Percentiles rank a stretch among this genome's conserved stretches.
Conservation (phyloP, 1,140 invertebrate genomes). For the Scaptomyza montana region DNA sequence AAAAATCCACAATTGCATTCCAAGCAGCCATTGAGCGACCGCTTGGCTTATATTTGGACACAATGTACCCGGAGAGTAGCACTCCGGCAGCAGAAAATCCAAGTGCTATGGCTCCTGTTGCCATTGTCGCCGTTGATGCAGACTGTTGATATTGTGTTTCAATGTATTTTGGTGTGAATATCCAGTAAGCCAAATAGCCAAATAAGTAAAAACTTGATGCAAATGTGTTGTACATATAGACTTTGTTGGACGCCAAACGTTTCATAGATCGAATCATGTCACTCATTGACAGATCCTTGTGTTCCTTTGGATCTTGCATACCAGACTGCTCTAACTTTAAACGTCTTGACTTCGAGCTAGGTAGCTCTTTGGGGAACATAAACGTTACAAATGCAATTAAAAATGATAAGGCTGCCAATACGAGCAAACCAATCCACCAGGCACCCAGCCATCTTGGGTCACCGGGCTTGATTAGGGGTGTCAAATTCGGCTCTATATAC, state of each 20-base stretch:
- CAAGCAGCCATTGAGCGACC: slow-evolving; percentile 88
- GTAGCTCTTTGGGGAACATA: slow-evolving; percentile 87
- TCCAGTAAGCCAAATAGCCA: slow-evolving; percentile 90
- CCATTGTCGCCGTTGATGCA: slow-evolving; percentile 87
- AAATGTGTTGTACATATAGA: slow-evolving; percentile 88
- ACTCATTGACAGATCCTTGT: slow-evolving; percentile 46
- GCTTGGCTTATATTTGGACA: slow-evolving; percentile 88
- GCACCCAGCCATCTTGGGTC: slow-evolving; percentile 91
- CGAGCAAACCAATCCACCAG: slow-evolving; percentile 92
- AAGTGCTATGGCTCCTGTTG: slow-evolving; percentile 88
- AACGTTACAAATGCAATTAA: slow-evolving; percentile 86
- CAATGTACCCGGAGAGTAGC: slow-evolving; percentile 87
- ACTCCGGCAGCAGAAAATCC: slow-evolving; percentile 89
- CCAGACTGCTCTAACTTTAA: slow-evolving; percentile 19
- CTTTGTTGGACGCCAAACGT: slow-evolving; percentile 85
- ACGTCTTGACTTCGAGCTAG: slow-evolving; percentile 74
- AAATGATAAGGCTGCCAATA: slow-evolving; percentile 86
- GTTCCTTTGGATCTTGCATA: slow-evolving; percentile 7
- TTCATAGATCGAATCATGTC: slow-evolving; percentile 62
- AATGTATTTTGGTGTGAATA: slow-evolving; percentile 91
- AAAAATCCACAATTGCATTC: slow-evolving; percentile 88
- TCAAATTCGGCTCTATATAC: slow-evolving; percentile 88
- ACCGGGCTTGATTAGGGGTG: slow-evolving; percentile 87
- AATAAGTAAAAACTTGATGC: slow-evolving; percentile 88
- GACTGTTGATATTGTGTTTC: slow-evolving; percentile 90